Base-by-base conservation (phyloP, 1,140 invertebrate genomes). In the Teleopsis dalmanni region DNA sequence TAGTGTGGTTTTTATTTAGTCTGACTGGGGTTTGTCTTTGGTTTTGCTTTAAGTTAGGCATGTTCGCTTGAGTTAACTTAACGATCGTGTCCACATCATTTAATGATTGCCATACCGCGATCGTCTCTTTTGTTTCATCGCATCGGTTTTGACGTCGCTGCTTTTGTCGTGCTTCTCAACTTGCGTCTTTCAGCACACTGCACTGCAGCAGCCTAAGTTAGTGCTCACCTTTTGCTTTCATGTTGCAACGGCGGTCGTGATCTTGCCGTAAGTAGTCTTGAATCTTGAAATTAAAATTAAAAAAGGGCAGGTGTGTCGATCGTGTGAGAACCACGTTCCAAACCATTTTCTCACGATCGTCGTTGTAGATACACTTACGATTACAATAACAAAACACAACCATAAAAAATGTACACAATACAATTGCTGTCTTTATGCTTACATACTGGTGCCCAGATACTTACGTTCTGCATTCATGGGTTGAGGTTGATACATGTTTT, bases 281-380 rank as follows among this genome's bases (percentile, higher is more conserved):
- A 63, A 65, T 62, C 62, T 62, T 65, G 38, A 49, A 34, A 46
- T 29, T 23, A 48, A 44, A 45, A 48, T 48, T 50, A 59, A 60
- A 69, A 66, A 64, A 69, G 65, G 65, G 65, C 65, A 69, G 65
- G 65, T 69, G 65, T 69, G 65, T 69, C 65, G 65, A 69, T 69
- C 65, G 65, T 69, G 65, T 69, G 65, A 69, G 65, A 69, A 69
- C 65, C 65, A 69, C 65, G 65, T 69, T 69, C 65, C 65, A 69
- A 69, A 69, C 62, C 65, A 69, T 69, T 69, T 69, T 69, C 65
- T 69, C 65, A 69, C 65, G 65, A 69, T 69, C 65, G 62, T 68
- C 60, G 64, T 57, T 66, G 44, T 63, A 46, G 44, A 46, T 46
- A 46, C 26, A 27, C 26, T 19, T 18, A 29, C 26, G 25, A 29